Percentiles rank a stretch among this genome's conserved stretches.
Evolutionary conservation across 2,888 invertebrate genomes (phyloP).

Genomic region (Acleris laterana): DNA sequence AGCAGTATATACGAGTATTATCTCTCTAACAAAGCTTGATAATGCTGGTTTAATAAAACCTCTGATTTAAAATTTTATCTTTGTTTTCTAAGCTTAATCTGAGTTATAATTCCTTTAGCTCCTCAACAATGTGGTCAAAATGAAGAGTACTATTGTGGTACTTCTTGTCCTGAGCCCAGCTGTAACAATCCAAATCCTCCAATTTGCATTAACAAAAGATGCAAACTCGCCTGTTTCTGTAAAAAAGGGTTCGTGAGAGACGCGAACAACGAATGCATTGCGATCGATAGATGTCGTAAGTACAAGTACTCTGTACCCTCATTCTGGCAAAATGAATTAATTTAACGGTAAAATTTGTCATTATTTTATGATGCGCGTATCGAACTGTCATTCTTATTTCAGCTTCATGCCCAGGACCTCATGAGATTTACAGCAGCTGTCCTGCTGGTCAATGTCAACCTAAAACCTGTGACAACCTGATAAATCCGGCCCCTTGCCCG

Average conservation of each 20-base stretch:
- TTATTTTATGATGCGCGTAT: no score
- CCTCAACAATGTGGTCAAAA: neutral
- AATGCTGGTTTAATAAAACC: no score
- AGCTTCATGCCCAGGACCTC: slow-evolving; percentile 19
- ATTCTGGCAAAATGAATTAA: neutral
- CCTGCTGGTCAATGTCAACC: slow-evolving; percentile 17
- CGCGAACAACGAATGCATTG: slow-evolving; percentile 2
- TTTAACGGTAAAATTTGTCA: no score
- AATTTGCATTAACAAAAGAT: slow-evolving; percentile 7
- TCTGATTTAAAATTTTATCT: no score
- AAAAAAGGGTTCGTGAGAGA: slow-evolving; percentile 1
- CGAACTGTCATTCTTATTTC: neutral
- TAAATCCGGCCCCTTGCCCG: slow-evolving; percentile 13
- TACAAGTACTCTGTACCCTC: neutral
- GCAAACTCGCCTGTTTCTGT: slow-evolving; percentile 2
- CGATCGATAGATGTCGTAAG: slow-evolving; percentile 1
- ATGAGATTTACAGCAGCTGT: slow-evolving; percentile 21
- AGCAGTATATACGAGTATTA: no score
- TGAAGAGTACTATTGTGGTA: slow-evolving; percentile 2
- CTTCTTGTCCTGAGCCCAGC: slow-evolving; percentile 2
- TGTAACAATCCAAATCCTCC: slow-evolving; percentile 2
- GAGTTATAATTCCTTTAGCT: neutral
- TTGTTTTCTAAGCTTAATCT: neutral
- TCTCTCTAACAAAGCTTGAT: no score
- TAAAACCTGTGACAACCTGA: slow-evolving; percentile 28